Base-by-base conservation (phyloP, 2,888 invertebrate species). In the Tubiluchus corallicola region DNA sequence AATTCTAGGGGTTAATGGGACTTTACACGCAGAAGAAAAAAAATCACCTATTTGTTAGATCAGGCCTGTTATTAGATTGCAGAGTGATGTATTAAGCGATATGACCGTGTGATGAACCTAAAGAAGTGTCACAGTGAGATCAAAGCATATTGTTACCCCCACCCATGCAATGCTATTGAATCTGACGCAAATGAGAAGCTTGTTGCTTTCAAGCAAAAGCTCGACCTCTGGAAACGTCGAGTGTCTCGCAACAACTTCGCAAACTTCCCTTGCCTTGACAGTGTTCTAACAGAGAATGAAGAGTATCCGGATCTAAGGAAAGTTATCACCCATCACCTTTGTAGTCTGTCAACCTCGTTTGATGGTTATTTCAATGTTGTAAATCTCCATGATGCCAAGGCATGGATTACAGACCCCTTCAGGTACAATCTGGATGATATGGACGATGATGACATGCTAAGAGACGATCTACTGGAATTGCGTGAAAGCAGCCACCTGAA, bases 161-260 rank as follows among this genome's bases (percentile, higher is more conserved):
- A n/a, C n/a, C n/a, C n/a, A n/a, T n/a, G n/a, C n/a, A n/a, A n/a
- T n/a, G n/a, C n/a, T n/a, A n/a, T n/a, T n/a, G n/a, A n/a, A n/a
- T n/a, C 47, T 49, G 20, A 49, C 49, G 38, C 47, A 51, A 37
- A 41, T n/a, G 29, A 29, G 29, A 29, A 29, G 29, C 29, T 29
- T 9, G 9, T 29, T 9, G 29, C 29, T n/a, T 29, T 29, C 29
- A 29, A 29, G 29, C 9, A 29, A 29, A 29, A 29, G 29, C 29
- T 29, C 29, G 29, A 9, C 9, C 29, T 29, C 29, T 29, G 29
- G 29, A 29, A 29, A n/a, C 9, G 29, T 9, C 9, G n/a, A n/a
- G 9, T 29, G 9, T 9, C 9, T 9, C 29, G 29, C 9, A n/a
- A n/a, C 9, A 29, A n/a, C 9, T 9, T 29, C n/a, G 29, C 29